These are phyloP conservation scores for Dryomyza anilis DNA, from an alignment of 2,888 invertebrate genomes.

Conservation along the genomic window DNA sequence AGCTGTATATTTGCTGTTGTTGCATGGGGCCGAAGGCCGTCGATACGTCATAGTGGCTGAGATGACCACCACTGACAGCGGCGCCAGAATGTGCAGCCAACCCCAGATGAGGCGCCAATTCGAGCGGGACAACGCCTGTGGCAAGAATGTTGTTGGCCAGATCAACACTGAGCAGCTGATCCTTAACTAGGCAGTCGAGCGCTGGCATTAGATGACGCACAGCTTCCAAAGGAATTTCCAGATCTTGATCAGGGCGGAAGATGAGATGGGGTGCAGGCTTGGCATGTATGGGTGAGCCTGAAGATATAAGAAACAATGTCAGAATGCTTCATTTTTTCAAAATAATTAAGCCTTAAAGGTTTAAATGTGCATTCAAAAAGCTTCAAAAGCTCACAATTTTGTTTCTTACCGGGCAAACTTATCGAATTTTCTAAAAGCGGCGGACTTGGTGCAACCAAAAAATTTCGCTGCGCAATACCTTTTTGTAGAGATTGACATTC, in stretches of 20 bases:
- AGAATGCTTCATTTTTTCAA: not conserved
- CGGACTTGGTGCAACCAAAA: slow-evolving; percentile 60
- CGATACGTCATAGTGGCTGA: slow-evolving; percentile 45
- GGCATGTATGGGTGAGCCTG: slow-evolving; percentile 70
- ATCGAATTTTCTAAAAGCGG: slow-evolving; percentile 62
- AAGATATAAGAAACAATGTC: not conserved
- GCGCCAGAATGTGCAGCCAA: slow-evolving; percentile 64
- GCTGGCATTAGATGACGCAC: slow-evolving; percentile 62
- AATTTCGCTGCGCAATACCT: slow-evolving; percentile 60
- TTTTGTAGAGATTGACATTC: slow-evolving; percentile 79
- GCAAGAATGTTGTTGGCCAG: slow-evolving; percentile 61
- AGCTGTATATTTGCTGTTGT: slow-evolving; percentile 58
- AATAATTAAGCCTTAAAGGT: not conserved
- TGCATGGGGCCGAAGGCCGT: slow-evolving; percentile 22
- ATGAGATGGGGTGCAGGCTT: slow-evolving; percentile 52
- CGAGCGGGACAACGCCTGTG: slow-evolving; percentile 62
- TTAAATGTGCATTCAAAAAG: not conserved
- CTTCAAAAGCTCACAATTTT: not conserved
- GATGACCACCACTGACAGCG: slow-evolving; percentile 52
- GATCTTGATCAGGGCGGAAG: slow-evolving; percentile 52
- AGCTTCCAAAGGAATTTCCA: slow-evolving; percentile 62
- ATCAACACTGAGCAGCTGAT: slow-evolving; percentile 60
- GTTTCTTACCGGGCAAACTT: slow-evolving; percentile 60
- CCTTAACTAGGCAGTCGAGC: slow-evolving; percentile 60
- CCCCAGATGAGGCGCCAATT: slow-evolving; percentile 65